Conservation (phyloP, 2,113 vertebrate species). For the Daubentonia madagascariensis region DNA sequence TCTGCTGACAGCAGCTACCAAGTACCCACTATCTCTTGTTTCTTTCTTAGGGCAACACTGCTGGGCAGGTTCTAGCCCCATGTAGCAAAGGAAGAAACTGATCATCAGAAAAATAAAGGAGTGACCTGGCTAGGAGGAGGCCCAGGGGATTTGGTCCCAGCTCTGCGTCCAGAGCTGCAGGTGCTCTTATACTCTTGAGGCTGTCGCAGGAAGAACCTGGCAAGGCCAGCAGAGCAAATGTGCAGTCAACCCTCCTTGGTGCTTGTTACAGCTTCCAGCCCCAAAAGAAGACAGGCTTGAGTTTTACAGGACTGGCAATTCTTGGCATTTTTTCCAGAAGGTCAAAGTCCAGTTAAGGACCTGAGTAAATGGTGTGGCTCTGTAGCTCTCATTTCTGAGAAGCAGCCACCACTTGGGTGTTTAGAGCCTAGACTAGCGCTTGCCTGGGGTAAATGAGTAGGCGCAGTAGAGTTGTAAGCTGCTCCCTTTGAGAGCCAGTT, state of each 20-base stretch:
- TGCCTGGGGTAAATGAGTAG: accelerated
- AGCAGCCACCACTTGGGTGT: accelerated
- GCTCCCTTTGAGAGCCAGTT: accelerated
- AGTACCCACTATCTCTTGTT: neutral
- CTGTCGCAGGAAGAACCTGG: accelerated
- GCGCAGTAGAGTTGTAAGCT: accelerated
- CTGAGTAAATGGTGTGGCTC: accelerated
- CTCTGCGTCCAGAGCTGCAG: neutral
- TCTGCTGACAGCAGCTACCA: neutral
- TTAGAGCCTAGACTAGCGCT: accelerated
- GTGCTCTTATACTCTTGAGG: neutral
- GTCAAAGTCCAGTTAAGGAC: neutral
- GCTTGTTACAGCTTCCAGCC: neutral
- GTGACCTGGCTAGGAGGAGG: neutral
- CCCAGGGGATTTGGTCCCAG: neutral
- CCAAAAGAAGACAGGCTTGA: neutral
- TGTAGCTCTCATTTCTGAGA: neutral
- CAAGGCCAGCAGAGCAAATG: neutral
- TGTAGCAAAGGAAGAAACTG: neutral
- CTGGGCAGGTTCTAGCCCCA: neutral
- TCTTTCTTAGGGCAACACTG: neutral
- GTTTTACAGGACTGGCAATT: too few species aligned
- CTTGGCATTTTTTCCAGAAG: neutral
- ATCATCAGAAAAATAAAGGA: neutral
- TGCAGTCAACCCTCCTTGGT: accelerated